Percentiles rank a stretch among this genome's conserved stretches.
Conservation (phyloP, 2,888 invertebrate genomes). For the Coelinius sp. region DNA sequence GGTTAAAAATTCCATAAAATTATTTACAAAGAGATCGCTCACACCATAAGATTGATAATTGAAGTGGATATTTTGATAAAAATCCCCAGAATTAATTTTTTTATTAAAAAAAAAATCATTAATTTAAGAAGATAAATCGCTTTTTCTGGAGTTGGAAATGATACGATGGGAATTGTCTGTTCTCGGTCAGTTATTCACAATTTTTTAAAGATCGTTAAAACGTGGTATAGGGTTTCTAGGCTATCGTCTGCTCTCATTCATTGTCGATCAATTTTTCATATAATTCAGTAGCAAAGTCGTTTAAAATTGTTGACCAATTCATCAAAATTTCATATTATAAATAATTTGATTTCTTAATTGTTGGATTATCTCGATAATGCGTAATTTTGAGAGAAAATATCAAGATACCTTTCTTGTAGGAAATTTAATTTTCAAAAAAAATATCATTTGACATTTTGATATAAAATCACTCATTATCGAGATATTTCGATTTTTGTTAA, state of each 20-base stretch:
- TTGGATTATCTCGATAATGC: too few relatives aligned
- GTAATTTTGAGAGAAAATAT: too few relatives aligned
- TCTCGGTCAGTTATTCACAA: slow-evolving; percentile 51
- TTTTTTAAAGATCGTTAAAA: neutral
- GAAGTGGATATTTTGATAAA: slow-evolving; percentile 20
- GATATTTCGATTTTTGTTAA: too few relatives aligned
- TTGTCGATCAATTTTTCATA: neutral
- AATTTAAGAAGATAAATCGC: neutral
- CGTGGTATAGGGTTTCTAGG: neutral
- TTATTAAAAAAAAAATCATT: neutral
- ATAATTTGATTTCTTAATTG: too few relatives aligned
- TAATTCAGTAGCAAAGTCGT: neutral
- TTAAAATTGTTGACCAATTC: too few relatives aligned
- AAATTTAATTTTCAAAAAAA: too few relatives aligned
- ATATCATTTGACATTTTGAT: too few relatives aligned
- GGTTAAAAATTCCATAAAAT: neutral
- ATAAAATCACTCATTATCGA: too few relatives aligned
- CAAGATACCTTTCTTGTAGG: too few relatives aligned
- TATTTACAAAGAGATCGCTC: neutral
- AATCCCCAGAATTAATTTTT: slow-evolving; percentile 16
- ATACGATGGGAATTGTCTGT: slow-evolving; percentile 56
- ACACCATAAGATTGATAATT: neutral
- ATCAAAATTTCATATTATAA: too few relatives aligned
- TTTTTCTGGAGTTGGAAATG: neutral
- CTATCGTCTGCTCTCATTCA: neutral